Evolutionary conservation across 2,888 invertebrate genomes (phyloP), one percentile per base, ranked within the genome.

Genomic region (Agapostemon virescens): DNA sequence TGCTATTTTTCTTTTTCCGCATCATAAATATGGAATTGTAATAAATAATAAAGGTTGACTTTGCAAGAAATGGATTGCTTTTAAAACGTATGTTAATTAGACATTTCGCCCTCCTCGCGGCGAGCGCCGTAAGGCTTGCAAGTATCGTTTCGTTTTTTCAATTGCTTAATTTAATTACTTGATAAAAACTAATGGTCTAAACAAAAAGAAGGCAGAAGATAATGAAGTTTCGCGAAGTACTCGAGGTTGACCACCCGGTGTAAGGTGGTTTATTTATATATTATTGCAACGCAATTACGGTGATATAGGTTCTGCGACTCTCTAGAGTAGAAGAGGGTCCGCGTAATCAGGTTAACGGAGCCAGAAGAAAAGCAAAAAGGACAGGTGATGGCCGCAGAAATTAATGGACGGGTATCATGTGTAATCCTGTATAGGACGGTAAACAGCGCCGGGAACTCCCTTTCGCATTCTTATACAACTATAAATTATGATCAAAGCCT

Each of bases 401-500:
- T 90, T 90, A 90, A 90, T 89, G 89, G 88, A 86, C 85, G 84
- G 86, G 87, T 86, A 86, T 85, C 86, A 84, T 70, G 77, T 83
- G 85, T 90, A 89, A 90, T 91, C 89, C 87, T 84, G 83, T 89
- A 85, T 88, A 88, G 88, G 88, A 90, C 88, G 84, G 89, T 89
- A 90, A 90, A 91, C 90, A 90, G 89, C 81, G 77, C 81, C 82
- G 84, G 87, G 81, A n/a, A 74, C 86, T 88, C 90, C 90, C 91
- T 89, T 90, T 89, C 90, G 90, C 90, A 91, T 91, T 92, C 91
- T 92, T 91, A 91, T 88, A 90, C 89, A 88, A 90, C 90, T 88
- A 90, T 92, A 92, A 92, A 91, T 92, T 91, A 91, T 90, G 87
- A 88, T 89, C 88, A 87, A 88, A 89, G 89, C 90, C 87, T 86